These are phyloP conservation scores for Lycocerus yunnanus DNA, from an alignment of 2,888 invertebrate genomes.

Conservation along the genomic window DNA sequence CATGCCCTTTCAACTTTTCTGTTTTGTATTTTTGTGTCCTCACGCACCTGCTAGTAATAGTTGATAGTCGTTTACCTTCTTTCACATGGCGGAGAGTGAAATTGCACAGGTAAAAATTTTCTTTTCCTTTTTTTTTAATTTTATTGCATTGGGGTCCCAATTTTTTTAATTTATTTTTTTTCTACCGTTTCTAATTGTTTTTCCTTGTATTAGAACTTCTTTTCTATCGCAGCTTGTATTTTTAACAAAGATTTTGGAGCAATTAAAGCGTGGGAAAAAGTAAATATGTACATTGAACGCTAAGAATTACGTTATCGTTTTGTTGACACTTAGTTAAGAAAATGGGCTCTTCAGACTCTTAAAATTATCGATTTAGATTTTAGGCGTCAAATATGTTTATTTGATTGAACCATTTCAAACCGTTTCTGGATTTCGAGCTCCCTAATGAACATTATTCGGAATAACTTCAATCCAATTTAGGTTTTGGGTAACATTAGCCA, in stretches of 20 bases:
- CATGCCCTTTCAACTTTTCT: constrained; percentile 23
- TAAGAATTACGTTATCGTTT: background rate
- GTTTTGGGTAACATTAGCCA: too few species aligned
- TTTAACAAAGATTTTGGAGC: background rate
- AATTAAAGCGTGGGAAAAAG: background rate
- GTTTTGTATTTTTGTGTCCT: constrained; percentile 57
- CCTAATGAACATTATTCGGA: background rate
- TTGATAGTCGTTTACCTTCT: constrained; percentile 32
- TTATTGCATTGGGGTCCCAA: background rate
- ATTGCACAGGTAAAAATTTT: constrained; percentile 60
- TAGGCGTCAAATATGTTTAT: background rate
- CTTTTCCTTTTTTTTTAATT: background rate
- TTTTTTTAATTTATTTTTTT: background rate
- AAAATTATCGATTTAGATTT: background rate
- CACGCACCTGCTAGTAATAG: constrained; percentile 47
- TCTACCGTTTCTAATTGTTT: background rate
- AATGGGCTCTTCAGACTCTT: background rate
- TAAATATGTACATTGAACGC: background rate
- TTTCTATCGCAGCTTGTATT: background rate
- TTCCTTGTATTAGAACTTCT: background rate
- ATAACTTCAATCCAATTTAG: background rate
- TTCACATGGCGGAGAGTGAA: constrained; percentile 60
- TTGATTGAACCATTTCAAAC: background rate
- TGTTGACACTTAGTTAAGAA: background rate
- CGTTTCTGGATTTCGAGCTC: background rate